Percentiles rank a stretch among this genome's conserved stretches.
Conservation (phyloP, 2,113 vertebrate species). For the Gobiocypris rarus region DNA sequence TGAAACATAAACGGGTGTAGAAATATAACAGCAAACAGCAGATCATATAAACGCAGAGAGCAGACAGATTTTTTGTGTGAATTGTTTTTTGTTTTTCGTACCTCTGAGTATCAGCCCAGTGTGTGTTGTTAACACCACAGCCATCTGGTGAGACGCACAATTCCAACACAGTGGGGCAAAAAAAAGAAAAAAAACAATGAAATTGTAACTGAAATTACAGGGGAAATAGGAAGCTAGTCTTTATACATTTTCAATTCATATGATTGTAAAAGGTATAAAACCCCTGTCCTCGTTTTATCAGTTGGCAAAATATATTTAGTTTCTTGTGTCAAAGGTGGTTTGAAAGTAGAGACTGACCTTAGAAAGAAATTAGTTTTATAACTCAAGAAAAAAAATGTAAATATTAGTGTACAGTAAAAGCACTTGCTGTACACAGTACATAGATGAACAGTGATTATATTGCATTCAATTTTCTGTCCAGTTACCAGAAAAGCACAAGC, state of each 20-base stretch:
- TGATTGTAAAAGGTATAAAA: too few relatives aligned
- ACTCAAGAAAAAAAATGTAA: background rate
- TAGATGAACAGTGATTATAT: constrained; percentile 25
- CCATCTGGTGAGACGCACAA: constrained; percentile 37
- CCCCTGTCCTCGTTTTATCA: background rate
- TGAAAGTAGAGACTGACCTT: background rate
- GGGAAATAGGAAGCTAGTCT: too few relatives aligned
- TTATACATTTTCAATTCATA: background rate
- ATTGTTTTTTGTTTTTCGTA: constrained; percentile 28
- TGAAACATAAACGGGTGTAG: background rate
- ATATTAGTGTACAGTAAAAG: background rate
- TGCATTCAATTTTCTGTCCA: constrained; percentile 28
- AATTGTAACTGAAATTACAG: too few relatives aligned
- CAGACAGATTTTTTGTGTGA: constrained; percentile 34
- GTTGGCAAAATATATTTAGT: too few relatives aligned
- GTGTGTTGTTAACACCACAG: constrained; percentile 33
- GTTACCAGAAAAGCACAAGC: constrained; percentile 20
- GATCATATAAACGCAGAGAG: constrained; percentile 21
- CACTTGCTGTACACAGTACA: background rate
- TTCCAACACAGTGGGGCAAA: background rate
- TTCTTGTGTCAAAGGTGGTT: background rate
- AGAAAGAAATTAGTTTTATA: background rate
- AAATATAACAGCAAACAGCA: background rate
- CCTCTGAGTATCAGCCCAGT: constrained; percentile 33
- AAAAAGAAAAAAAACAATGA: too few relatives aligned